Base-by-base conservation (phyloP, 2,113 vertebrate genomes). In the Tringa solitaria region DNA sequence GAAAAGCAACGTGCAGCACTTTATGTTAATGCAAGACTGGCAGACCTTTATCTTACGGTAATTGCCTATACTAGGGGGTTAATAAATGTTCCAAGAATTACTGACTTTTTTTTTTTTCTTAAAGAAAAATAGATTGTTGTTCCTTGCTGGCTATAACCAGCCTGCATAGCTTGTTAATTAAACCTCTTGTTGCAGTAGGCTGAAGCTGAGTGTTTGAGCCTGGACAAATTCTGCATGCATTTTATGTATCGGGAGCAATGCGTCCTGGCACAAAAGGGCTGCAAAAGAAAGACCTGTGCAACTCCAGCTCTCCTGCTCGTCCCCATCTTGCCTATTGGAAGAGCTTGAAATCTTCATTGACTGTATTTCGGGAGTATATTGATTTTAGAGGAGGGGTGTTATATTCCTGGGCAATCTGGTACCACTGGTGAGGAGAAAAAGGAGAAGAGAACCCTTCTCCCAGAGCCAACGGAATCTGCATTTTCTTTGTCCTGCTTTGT, bases 11-110 rank as follows among this genome's bases (percentile, higher is more conserved):
- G 45, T 75, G 63, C 80, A 94, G 97, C 94, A 94, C 54, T 96
- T 98, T 97, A 95, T 90, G 91, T 96, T 97, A 97, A 97, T 97
- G 84, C 75, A 97, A 97, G 96, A 89, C 84, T 93, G 94, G 90
- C 97, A 98, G 96, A 97, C 92, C 95, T 96, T 97, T 89, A 73
- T 97, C 94, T 96, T 95, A 69, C 83, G 82, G 93, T 97, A 97
- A 91, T 98, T 97, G 97, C 91, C 93, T 96, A 8, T 96, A 91
- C 87, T 94, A 73, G 73, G 84, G 95, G 92, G 96, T 97, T 97
- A 97, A 97, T 97, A 97, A 97, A 97, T 89, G 94, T 96, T 97
- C 96, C 92, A 95, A 94, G 95, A 96, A 97, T 97, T 90, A 95
- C 93, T 92, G 87, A 93, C 78, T 97, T 59, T 96, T 96, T 96